phyloP scores from a whole-genome alignment of 92 coral and sea anemone genomes.

The Paramuricea clavata region DNA sequence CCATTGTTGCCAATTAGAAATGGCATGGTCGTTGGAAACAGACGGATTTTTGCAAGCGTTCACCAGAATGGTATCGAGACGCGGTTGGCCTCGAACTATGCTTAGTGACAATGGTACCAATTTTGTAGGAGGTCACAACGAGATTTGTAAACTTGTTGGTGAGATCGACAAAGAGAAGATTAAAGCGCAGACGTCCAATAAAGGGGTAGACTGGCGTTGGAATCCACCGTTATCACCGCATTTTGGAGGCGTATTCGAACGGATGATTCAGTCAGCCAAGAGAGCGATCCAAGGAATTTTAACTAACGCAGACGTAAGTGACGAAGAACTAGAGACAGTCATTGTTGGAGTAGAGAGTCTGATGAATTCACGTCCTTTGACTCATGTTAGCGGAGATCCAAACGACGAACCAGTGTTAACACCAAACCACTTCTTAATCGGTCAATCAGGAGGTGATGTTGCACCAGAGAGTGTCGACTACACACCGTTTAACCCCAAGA shows the following conservation, averaged over 20 bases:
- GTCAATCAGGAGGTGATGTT: slow-evolving; percentile 75
- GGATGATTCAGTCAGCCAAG: slow-evolving; percentile 33
- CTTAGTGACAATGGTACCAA: slow-evolving; percentile 68
- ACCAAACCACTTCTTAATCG: slow-evolving; percentile 68
- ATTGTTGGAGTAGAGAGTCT: slow-evolving; percentile 43
- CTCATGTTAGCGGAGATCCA: slow-evolving; percentile 59
- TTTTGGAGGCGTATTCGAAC: slow-evolving; percentile 72
- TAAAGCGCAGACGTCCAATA: slow-evolving; percentile 60
- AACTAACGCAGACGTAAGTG: not conserved
- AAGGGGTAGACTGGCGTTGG: slow-evolving; percentile 66
- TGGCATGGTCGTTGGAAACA: too few relatives aligned
- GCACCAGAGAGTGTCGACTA: too few relatives aligned
- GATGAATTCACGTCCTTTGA: slow-evolving; percentile 61
- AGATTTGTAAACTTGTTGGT: too few relatives aligned
- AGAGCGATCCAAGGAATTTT: slow-evolving; percentile 37
- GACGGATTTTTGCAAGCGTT: too few relatives aligned
- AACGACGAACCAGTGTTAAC: slow-evolving; percentile 65
- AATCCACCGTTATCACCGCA: slow-evolving; percentile 70
- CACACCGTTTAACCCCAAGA: too few relatives aligned
- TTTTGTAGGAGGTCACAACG: slow-evolving; percentile 20
- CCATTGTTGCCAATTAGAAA: too few relatives aligned
- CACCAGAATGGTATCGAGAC: too few relatives aligned
- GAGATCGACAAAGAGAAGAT: slow-evolving; percentile 49
- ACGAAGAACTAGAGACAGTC: slow-evolving; percentile 18
- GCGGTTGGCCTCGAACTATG: too few relatives aligned